These are phyloP conservation scores for Protosalanx chinensis DNA, from an alignment of 2,797 vertebrate genomes.

Conservation along the genomic window DNA sequence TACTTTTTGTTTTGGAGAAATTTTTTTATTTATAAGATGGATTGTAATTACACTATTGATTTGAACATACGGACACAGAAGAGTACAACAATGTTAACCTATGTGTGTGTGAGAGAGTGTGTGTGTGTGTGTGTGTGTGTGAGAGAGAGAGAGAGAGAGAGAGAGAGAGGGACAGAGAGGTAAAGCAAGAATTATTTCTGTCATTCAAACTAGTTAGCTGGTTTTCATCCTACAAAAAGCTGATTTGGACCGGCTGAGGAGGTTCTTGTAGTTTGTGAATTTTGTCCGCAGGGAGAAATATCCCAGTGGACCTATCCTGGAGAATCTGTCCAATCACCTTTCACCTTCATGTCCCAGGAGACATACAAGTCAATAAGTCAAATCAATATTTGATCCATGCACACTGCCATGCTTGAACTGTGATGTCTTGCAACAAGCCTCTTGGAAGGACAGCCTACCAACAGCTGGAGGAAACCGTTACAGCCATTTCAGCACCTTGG, in stretches of 20 bases:
- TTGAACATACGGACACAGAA: neutral
- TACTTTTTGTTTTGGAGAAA: too few relatives aligned
- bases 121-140: neutral
- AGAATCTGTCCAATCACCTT: conserved; percentile 53
- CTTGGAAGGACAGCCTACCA: neutral
- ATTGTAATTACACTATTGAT: too few relatives aligned
- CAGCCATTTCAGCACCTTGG: conserved; percentile 34
- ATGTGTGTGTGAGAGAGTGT: neutral
- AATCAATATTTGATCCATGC: conserved; percentile 58
- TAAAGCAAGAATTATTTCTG: too few relatives aligned
- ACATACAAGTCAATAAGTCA: conserved; percentile 46
- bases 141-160: too few relatives aligned
- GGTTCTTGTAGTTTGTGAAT: neutral
- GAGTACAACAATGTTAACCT: neutral
- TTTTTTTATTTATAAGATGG: too few relatives aligned
- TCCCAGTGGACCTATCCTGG: conserved; percentile 25
- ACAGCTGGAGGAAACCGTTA: neutral
- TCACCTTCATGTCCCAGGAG: conserved; percentile 43
- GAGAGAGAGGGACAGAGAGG: too few relatives aligned
- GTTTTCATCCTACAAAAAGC: too few relatives aligned
- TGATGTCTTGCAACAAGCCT: conserved; percentile 42
- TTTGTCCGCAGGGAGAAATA: conserved; percentile 15
- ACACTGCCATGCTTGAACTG: conserved; percentile 47
- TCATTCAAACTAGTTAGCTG: too few relatives aligned
- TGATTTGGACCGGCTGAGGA: too few relatives aligned